Evolutionary conservation across 2,113 vertebrate genomes (phyloP), one percentile per base, ranked within the genome.

Genomic region (Aviceda subcristata): DNA sequence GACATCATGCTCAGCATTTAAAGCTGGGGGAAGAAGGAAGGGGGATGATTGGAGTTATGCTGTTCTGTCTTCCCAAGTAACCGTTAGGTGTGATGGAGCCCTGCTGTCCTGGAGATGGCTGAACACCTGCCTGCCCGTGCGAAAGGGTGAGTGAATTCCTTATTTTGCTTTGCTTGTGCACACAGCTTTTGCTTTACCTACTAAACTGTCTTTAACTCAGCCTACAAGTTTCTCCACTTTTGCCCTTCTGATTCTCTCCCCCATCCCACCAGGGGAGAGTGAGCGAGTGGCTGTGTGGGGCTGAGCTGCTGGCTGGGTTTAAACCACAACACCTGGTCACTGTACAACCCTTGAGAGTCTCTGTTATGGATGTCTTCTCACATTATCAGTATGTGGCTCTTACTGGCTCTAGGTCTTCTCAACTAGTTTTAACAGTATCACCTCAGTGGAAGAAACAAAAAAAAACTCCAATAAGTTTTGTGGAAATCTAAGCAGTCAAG

Each of bases 61-160:
- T 0, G 1, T 71, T 75, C 53, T 5, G 50, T 45, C 74, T 81
- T 88, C 55, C 60, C 39, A 50, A 56, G 29, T 55, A 6, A 36
- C n/a, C 1, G 1, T 27, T 11, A 41, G 0, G 1, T 0, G 2
- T 56, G 16, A 27, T 11, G 39, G 55, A 64, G 5, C 15, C 7
- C 24, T 59, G 36, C 20, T 75, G 8, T 72, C 51, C 88, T 53
- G 20, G 11, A 30, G 26, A 46, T 18, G 11, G 6, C 51, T 63
- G 68, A 55, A 14, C 43, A 23, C 16, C 43, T 81, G 45, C 29
- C 45, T 41, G 34, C 6, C 6, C 0, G 19, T 11, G 15, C 14
- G 11, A 71, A 51, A 7, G 1, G 6, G 17, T 2, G 18, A 45
- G 3, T 41, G 4, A 21, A 34, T 81, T 41, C 15, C 13, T 43